Conservation (phyloP, 2,888 invertebrate genomes). For the Protonemura montana region DNA sequence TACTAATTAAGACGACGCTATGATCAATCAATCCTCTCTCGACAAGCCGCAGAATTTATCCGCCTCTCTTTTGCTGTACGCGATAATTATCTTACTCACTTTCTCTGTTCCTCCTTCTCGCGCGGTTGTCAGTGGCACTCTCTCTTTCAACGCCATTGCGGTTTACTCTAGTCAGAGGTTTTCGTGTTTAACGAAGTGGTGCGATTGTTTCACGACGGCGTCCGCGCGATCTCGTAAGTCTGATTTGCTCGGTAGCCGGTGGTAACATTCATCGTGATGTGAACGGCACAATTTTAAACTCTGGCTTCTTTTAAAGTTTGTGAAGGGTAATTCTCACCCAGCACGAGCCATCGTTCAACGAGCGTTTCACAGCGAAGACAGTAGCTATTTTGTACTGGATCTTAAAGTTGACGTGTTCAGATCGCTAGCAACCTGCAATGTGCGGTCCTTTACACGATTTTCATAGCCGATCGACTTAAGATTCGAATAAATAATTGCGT, state of each 20-base stretch:
- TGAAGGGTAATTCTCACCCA: no score
- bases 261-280: no score
- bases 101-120: background rate
- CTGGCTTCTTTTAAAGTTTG: no score
- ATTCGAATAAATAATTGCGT: background rate
- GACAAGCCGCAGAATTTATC: constrained; percentile 42
- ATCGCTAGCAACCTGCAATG: background rate
- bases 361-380: no score
- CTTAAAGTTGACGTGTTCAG: background rate
- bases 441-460: no score
- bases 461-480: background rate
- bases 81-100: constrained; percentile 29
- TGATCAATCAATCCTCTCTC: constrained; percentile 38
- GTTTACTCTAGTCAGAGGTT: background rate
- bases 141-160: background rate
- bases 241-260: no score
- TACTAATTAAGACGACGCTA: constrained; percentile 42
- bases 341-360: no score
- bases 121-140: background rate
- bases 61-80: constrained; percentile 28
- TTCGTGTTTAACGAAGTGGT: background rate
- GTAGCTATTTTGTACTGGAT: no score
- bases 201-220: background rate
- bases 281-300: no score
- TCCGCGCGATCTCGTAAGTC: background rate